phyloP scores from a whole-genome alignment of 2,888 invertebrate genomes.

The Hylaea fasciaria region DNA sequence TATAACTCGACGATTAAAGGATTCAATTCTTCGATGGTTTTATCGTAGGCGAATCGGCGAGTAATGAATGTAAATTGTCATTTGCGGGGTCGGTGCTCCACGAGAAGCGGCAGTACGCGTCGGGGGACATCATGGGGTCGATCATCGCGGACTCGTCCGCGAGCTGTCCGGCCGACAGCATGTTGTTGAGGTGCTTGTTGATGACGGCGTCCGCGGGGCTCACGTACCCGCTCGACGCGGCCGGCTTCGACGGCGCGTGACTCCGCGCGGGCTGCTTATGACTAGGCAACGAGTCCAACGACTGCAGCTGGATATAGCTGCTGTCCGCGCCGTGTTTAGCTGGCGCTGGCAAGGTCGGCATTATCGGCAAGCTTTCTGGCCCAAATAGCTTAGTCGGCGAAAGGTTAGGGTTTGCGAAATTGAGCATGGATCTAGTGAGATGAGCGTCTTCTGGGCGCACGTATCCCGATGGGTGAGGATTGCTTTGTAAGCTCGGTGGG shows the following conservation, averaged over 20 bases:
- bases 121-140: slow-evolving; percentile 80
- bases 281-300: slow-evolving; percentile 74
- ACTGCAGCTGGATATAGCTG: slow-evolving; percentile 78
- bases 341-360: slow-evolving; percentile 74
- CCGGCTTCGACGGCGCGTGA: slow-evolving; percentile 65
- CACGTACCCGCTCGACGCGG: slow-evolving; percentile 71
- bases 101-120: slow-evolving; percentile 81
- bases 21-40: slow-evolving; percentile 71
- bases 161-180: slow-evolving; percentile 66
- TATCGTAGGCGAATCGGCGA: slow-evolving; percentile 67
- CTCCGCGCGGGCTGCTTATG: slow-evolving; percentile 67
- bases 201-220: slow-evolving; percentile 75
- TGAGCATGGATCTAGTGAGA: slow-evolving; percentile 61
- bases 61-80: slow-evolving; percentile 76
- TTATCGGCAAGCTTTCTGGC: slow-evolving; percentile 76
- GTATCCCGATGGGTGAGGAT: slow-evolving; percentile 70
- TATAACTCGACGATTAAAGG: slow-evolving; percentile 58
- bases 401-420: slow-evolving; percentile 68
- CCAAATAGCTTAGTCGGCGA: slow-evolving; percentile 67
- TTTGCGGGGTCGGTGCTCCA: slow-evolving; percentile 80
- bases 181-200: slow-evolving; percentile 76
- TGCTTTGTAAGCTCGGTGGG: slow-evolving; percentile 52
- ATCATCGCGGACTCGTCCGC: slow-evolving; percentile 74
- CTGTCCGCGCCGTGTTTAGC: slow-evolving; percentile 67
- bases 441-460: slow-evolving; percentile 72